Conservation (phyloP, 2,797 vertebrate genomes). For the Ambastaia sidthimunki region DNA sequence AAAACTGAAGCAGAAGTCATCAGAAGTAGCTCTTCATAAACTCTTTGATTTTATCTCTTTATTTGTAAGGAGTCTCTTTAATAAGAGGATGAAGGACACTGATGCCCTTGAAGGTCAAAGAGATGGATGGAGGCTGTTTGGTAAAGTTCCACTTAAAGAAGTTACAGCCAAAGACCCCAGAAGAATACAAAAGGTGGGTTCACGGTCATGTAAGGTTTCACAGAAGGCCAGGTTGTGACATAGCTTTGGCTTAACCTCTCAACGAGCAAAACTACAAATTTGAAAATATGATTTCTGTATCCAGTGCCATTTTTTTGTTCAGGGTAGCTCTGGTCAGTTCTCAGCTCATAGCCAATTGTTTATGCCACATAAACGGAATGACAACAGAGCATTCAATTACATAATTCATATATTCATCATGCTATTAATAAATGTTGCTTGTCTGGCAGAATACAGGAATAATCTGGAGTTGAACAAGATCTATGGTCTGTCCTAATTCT, state of each 20-base stretch:
- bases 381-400: too few species aligned
- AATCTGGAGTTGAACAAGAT: not conserved
- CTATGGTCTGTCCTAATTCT: not conserved
- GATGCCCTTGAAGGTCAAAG: conserved; percentile 74
- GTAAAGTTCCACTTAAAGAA: conserved; percentile 83
- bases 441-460: not conserved
- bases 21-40: not conserved
- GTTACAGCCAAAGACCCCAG: conserved; percentile 75
- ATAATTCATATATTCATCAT: not conserved
- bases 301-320: not conserved
- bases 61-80: conserved; percentile 85
- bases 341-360: not conserved
- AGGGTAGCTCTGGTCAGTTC: not conserved
- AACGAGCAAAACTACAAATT: not conserved
- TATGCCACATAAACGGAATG: not conserved
- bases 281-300: not conserved
- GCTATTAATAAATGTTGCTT: not conserved
- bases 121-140: conserved; percentile 92
- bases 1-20: not conserved
- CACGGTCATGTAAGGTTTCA: not conserved
- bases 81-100: conserved; percentile 82
- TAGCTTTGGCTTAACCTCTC: too few species aligned
- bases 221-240: not conserved
- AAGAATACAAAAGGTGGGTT: conserved; percentile 78
- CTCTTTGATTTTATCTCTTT: conserved; percentile 2